Percentiles rank a stretch among this genome's conserved stretches.
These are phyloP conservation scores for Stenodera caucasica DNA, from an alignment of 2,888 invertebrate species.

Conservation along the genomic window DNA sequence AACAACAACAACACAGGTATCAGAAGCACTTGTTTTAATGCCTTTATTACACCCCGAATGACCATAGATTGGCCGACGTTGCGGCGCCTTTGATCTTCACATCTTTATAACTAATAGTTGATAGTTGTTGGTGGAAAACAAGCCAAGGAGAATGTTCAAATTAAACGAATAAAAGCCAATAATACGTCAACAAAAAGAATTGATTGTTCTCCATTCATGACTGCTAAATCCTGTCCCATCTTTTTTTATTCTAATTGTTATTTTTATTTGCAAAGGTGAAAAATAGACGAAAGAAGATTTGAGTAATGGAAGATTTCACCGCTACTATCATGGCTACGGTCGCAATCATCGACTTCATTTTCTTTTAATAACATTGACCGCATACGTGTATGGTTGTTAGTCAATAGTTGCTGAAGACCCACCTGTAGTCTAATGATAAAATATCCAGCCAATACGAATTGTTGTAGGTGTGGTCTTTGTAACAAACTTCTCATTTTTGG, in stretches of 20 bases:
- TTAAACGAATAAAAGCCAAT: neutral
- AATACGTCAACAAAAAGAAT: neutral
- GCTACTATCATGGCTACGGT: neutral
- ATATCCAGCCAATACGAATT: constrained; percentile 39
- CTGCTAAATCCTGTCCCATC: too few relatives aligned
- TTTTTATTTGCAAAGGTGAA: too few relatives aligned
- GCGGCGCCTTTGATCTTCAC: constrained; percentile 31
- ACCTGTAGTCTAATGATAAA: constrained; percentile 33
- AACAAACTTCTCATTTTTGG: constrained; percentile 39
- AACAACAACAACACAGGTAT: constrained; percentile 38
- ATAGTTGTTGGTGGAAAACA: neutral
- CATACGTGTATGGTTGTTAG: neutral
- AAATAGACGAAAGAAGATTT: too few relatives aligned
- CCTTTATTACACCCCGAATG: constrained; percentile 47
- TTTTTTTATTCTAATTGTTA: neutral
- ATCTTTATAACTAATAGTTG: constrained; percentile 23
- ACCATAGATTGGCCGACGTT: constrained; percentile 14
- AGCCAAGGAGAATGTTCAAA: neutral
- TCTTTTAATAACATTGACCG: neutral
- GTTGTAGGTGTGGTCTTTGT: constrained; percentile 42
- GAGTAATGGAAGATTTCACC: neutral
- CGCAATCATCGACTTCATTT: neutral
- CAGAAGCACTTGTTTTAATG: constrained; percentile 54
- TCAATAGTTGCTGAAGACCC: constrained; percentile 19
- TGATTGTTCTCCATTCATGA: neutral